Evolutionary conservation across 2,113 vertebrate genomes (phyloP).

Genomic region (Erythrocercus mccallii): DNA sequence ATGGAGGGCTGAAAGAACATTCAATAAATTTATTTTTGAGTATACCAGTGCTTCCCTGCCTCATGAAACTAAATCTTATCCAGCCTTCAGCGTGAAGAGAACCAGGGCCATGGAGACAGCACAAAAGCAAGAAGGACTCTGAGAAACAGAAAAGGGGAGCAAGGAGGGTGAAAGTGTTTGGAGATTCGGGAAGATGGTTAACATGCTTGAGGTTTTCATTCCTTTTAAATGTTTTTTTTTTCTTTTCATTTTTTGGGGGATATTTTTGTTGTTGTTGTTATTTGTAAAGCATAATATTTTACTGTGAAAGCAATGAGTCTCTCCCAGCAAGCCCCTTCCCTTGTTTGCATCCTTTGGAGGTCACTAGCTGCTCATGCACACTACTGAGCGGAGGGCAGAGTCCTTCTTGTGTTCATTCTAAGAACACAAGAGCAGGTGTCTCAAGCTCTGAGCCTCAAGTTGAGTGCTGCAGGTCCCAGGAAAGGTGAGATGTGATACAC

Average conservation of each 20-base stretch:
- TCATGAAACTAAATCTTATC: not conserved
- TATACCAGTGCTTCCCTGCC: not conserved
- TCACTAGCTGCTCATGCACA: not conserved
- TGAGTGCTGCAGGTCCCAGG: not conserved
- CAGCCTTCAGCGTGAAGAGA: not conserved
- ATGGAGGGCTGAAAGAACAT: not conserved
- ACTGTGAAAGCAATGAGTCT: not conserved
- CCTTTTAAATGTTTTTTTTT: not conserved
- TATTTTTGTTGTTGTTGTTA: not conserved
- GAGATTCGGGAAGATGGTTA: not conserved
- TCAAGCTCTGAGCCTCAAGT: not conserved
- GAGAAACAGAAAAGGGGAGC: not conserved
- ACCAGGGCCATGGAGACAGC: not conserved
- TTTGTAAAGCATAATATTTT: not conserved
- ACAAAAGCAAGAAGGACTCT: not conserved
- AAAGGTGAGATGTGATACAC: not conserved
- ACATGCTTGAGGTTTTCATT: not conserved
- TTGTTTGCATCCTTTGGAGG: not conserved
- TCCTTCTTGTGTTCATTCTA: not conserved
- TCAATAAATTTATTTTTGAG: not conserved
- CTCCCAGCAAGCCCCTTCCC: not conserved
- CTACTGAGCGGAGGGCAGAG: fast-evolving
- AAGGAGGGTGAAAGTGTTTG: not conserved
- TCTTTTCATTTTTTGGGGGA: too few relatives aligned
- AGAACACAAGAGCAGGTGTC: not conserved